Evolutionary conservation across 2,113 vertebrate genomes (phyloP), one percentile per base, ranked within the genome.

Genomic region (Aphelocoma coerulescens): DNA sequence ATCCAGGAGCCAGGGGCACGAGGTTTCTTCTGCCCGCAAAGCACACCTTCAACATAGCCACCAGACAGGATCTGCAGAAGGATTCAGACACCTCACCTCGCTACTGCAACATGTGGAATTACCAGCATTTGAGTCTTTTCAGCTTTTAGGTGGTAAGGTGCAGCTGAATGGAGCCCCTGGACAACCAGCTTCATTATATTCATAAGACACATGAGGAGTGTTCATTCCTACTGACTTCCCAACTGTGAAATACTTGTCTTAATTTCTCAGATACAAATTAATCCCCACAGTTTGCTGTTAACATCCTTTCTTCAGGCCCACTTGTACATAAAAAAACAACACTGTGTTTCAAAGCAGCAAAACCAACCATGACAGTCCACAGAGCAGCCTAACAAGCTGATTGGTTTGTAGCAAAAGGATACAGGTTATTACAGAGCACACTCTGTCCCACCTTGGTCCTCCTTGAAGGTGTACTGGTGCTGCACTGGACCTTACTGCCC

Each of bases 1-100:
- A 98, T 82, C 0, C n/a, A 24, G 15, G 98, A 97, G 46, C 89
- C 84, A 16, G 98, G 97, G 46, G 86, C 95, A 71, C 85, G 96
- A 72, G 93, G 96, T 23, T 94, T 96, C 95, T 73, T 98, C 82
- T 11, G 85, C 32, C 99, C 99, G 80, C 99, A 99, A 82, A 99
- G 91, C 16, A 95, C 44, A 0, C 91, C 96, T 77, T 99, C 97
- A 12, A 98, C 72, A 3, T 74, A 28, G 30, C n/a, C 96, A 72
- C 95, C 96, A 35, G 97, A 97, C 37, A 96, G 92, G 48, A 99
- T 91, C 99, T 99, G 95, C 24, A 75, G 76, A 93, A 54, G 81
- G 66, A 86, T 55, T 59, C 76, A 92, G 52, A 91, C 33, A 30
- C 33, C 28, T 95, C 18, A 61, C 12, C 41, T 91, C 7, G 0